Conservation (phyloP, 2,888 invertebrate genomes). For the Pristionchus entomophagus region DNA sequence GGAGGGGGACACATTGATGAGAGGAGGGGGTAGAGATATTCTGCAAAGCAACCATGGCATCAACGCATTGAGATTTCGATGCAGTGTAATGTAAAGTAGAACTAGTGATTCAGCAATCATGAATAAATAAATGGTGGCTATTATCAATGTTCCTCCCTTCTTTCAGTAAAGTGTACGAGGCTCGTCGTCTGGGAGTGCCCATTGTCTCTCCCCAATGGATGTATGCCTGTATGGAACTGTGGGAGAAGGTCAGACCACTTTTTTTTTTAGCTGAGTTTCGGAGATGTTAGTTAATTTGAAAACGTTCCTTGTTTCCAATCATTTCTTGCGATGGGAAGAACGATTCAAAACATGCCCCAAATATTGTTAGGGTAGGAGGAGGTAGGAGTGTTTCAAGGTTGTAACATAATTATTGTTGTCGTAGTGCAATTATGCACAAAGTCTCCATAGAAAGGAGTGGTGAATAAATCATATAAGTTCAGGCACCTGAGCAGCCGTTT, state of each 20-base stretch:
- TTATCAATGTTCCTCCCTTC: neutral
- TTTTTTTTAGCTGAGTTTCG: no score
- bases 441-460: no score
- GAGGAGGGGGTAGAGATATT: neutral
- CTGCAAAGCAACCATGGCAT: neutral
- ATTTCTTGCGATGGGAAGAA: neutral
- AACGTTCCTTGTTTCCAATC: neutral
- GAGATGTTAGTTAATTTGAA: neutral
- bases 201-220: conserved; percentile 70
- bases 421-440: no score
- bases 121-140: neutral
- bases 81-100: no score
- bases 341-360: neutral
- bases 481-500: conserved; percentile 19
- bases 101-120: no score
- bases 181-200: conserved; percentile 59
- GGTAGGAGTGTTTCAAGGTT: no score
- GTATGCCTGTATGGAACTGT: conserved; percentile 66
- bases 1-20: neutral
- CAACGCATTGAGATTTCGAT: neutral
- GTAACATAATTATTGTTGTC: no score
- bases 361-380: no score
- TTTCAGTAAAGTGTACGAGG: conserved; percentile 69
- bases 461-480: neutral
- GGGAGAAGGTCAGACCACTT: conserved; percentile 61